phyloP scores from a whole-genome alignment of 2,113 vertebrate genomes.

The Oryzias celebensis region DNA sequence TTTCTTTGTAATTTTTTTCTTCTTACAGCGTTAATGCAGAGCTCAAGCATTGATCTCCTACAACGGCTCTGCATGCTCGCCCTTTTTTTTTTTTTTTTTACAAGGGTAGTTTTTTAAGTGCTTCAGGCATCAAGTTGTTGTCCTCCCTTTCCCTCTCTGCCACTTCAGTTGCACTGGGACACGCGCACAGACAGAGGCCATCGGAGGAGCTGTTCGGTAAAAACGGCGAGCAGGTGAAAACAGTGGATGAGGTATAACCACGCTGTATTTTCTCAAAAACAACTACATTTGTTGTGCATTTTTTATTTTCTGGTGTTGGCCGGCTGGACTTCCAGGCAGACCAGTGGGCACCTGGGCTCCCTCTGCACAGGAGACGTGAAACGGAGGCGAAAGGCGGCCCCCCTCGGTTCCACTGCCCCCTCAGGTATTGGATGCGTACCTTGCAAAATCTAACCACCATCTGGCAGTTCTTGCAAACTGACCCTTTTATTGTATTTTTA shows the following conservation, averaged over 20 bases:
- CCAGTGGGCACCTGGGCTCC: slow-evolving; percentile 95
- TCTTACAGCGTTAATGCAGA: not conserved
- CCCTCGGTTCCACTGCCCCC: slow-evolving; percentile 82
- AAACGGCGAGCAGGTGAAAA: slow-evolving; percentile 91
- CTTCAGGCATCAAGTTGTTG: not conserved
- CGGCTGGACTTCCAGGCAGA: slow-evolving; percentile 83
- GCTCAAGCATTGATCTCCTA: not conserved
- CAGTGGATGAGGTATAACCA: not conserved
- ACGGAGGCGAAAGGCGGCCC: slow-evolving; percentile 94
- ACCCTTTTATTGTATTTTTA: slow-evolving; percentile 52
- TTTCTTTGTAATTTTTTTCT: slow-evolving; percentile 13
- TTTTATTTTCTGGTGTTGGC: slow-evolving; percentile 31
- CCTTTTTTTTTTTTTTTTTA: not conserved
- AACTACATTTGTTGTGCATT: slow-evolving; percentile 3
- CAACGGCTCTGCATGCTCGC: not conserved
- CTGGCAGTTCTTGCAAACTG: slow-evolving; percentile 48
- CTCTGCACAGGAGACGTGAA: slow-evolving; percentile 96
- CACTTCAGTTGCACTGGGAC: slow-evolving; percentile 84
- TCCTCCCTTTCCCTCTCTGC: not conserved
- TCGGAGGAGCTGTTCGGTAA: slow-evolving; percentile 89
- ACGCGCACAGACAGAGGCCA: slow-evolving; percentile 87
- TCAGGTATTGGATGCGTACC: slow-evolving; percentile 81
- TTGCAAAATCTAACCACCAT: slow-evolving; percentile 50
- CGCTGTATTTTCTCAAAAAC: slow-evolving; percentile 3
- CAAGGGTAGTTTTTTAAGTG: not conserved